A percentile compares a stretch with the other conserved stretches of the same genome.
Evolutionary conservation across 2,113 vertebrate genomes (phyloP).

Genomic region (Sminthopsis crassicaudata): DNA sequence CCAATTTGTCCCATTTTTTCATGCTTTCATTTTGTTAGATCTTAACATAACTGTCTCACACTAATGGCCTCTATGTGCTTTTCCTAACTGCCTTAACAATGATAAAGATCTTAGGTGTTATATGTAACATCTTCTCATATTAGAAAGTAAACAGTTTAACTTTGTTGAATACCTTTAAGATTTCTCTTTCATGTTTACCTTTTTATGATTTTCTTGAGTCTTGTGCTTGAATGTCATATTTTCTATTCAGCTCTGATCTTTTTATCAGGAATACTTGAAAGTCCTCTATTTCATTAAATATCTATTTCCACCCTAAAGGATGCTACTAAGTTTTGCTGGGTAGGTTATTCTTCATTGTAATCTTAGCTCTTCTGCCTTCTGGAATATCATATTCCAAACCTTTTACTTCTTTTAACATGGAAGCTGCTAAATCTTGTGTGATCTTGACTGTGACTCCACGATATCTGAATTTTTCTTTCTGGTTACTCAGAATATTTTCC

Average conservation of each 20-base stretch:
- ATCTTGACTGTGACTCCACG: neutral
- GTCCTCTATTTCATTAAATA: neutral
- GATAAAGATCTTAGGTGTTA: neutral
- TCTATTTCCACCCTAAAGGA: neutral
- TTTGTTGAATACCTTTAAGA: neutral
- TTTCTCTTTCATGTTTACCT: neutral
- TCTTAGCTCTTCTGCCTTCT: neutral
- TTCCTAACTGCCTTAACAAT: neutral
- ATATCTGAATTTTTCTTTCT: neutral
- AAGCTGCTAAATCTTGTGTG: neutral
- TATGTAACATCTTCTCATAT: neutral
- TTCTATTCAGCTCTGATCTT: neutral
- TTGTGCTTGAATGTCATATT: neutral
- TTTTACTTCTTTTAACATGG: neutral
- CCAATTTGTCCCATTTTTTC: neutral
- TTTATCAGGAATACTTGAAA: neutral
- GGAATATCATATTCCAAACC: neutral
- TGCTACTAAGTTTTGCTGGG: neutral
- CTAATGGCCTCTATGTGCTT: neutral
- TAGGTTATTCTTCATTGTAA: neutral
- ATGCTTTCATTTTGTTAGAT: neutral
- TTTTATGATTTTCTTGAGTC: neutral
- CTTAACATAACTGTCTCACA: neutral
- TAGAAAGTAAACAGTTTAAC: neutral
- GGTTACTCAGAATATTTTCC: neutral